phyloP scores from a whole-genome alignment of 2,113 vertebrate species.

The Cephalopterus ornatus region DNA sequence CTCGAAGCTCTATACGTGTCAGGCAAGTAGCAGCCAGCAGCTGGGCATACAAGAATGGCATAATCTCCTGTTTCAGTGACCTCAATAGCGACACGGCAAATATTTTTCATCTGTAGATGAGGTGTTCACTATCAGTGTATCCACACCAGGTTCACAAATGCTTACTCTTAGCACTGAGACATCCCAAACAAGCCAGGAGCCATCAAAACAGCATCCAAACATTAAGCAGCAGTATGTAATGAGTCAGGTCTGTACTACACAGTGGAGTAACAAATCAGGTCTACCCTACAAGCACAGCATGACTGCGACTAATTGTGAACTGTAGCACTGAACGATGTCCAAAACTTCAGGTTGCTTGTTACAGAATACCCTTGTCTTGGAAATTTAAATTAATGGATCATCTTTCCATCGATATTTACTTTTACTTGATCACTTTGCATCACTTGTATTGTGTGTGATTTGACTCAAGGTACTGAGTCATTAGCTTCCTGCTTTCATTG shows the following conservation, averaged over 20 bases:
- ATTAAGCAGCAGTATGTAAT: neutral
- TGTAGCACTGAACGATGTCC: neutral
- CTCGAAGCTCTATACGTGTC: neutral
- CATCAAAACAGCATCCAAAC: neutral
- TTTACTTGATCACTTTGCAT: neutral
- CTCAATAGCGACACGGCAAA: neutral
- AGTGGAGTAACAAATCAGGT: neutral
- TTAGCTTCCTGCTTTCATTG: neutral
- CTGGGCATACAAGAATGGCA: neutral
- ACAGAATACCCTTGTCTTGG: neutral
- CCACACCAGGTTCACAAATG: neutral
- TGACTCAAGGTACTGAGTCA: neutral
- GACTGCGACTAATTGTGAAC: rapidly evolving
- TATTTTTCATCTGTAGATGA: neutral
- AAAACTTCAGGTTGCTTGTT: neutral
- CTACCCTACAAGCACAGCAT: rapidly evolving
- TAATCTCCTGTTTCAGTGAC: neutral
- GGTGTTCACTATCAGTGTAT: neutral
- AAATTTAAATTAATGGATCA: neutral
- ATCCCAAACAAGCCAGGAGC: neutral
- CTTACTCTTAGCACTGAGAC: neutral
- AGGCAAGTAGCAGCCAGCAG: neutral
- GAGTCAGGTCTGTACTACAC: neutral
- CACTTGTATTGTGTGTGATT: too few relatives aligned
- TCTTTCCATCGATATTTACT: neutral